Conservation (phyloP, 1,140 invertebrate genomes). For the Drosophila gunungcola region DNA sequence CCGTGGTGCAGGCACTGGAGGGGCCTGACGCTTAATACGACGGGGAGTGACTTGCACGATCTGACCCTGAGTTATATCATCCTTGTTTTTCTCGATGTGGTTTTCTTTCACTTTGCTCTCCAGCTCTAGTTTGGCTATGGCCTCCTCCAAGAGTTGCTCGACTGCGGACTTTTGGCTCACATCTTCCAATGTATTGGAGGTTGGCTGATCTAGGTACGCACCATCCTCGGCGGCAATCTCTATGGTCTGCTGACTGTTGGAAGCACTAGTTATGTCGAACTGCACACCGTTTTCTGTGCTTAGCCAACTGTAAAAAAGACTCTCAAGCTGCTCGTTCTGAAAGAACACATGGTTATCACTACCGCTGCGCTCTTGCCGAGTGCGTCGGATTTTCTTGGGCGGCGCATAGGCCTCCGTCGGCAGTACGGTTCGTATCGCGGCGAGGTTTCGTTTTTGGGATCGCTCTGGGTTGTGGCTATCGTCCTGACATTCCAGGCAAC, state of each 20-base stretch:
- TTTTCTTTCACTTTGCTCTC: slow-evolving; percentile 44
- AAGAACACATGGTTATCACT: slow-evolving; percentile 62
- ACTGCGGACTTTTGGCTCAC: slow-evolving; percentile 64
- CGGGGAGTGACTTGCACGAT: slow-evolving; percentile 35
- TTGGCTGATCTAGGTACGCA: slow-evolving; percentile 10
- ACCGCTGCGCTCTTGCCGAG: slow-evolving; percentile 55
- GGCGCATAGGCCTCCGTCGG: slow-evolving; percentile 76
- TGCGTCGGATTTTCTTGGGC: slow-evolving; percentile 79
- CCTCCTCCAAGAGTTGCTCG: slow-evolving; percentile 70
- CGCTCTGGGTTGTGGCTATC: slow-evolving; percentile 9
- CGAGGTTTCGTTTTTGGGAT: slow-evolving; percentile 61
- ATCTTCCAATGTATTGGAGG: slow-evolving; percentile 23
- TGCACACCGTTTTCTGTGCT: slow-evolving; percentile 68
- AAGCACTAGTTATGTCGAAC: slow-evolving; percentile 65
- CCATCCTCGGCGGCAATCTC: slow-evolving; percentile 50
- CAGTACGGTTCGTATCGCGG: slow-evolving; percentile 55
- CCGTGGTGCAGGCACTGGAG: slow-evolving; percentile 61
- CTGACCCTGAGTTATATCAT: slow-evolving; percentile 34
- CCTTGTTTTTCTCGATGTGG: slow-evolving; percentile 52
- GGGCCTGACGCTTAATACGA: slow-evolving; percentile 53
- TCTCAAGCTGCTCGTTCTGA: slow-evolving; percentile 72
- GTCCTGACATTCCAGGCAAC: slow-evolving; percentile 16
- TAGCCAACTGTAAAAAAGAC: slow-evolving; percentile 76
- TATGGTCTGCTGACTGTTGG: slow-evolving; percentile 55
- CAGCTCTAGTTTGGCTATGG: slow-evolving; percentile 74